phyloP scores from a whole-genome alignment of 2,888 invertebrate species.

The Drosophila hamatofila region DNA sequence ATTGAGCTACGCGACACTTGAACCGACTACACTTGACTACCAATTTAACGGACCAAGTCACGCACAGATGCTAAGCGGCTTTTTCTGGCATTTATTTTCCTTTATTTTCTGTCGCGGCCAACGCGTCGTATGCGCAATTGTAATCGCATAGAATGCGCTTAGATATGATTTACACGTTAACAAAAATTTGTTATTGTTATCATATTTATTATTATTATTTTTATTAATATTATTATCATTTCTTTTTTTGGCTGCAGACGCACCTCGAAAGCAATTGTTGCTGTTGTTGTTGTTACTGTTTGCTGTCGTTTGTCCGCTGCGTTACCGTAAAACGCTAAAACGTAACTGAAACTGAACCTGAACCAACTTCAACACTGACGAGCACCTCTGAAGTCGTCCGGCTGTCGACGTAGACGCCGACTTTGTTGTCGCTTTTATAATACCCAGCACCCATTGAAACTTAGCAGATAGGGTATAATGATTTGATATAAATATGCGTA shows the following conservation, averaged over 20 bases:
- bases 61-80: constrained; percentile 62
- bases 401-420: constrained; percentile 28
- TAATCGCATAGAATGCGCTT: constrained; percentile 52
- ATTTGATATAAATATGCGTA: too few relatives aligned
- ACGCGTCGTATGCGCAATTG: constrained; percentile 71
- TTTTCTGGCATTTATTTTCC: constrained; percentile 17
- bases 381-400: constrained; percentile 62
- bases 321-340: constrained; percentile 81
- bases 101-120: constrained; percentile 26
- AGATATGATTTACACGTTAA: constrained; percentile 68
- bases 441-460: constrained; percentile 1
- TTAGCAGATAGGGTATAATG: neutral
- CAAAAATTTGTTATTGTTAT: constrained; percentile 38
- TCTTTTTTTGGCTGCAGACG: constrained; percentile 32
- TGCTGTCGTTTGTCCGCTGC: constrained; percentile 55
- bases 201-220: constrained; percentile 17
- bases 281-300: neutral
- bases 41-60: constrained; percentile 74
- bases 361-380: constrained; percentile 66
- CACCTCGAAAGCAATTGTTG: constrained; percentile 36
- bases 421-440: constrained; percentile 18
- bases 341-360: constrained; percentile 79
- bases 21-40: constrained; percentile 46
- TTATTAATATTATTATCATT: constrained; percentile 9
- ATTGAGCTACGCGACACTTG: constrained; percentile 46